These are phyloP conservation scores for Hippotragus niger DNA, from an alignment of 2,113 vertebrate genomes.

Conservation along the genomic window DNA sequence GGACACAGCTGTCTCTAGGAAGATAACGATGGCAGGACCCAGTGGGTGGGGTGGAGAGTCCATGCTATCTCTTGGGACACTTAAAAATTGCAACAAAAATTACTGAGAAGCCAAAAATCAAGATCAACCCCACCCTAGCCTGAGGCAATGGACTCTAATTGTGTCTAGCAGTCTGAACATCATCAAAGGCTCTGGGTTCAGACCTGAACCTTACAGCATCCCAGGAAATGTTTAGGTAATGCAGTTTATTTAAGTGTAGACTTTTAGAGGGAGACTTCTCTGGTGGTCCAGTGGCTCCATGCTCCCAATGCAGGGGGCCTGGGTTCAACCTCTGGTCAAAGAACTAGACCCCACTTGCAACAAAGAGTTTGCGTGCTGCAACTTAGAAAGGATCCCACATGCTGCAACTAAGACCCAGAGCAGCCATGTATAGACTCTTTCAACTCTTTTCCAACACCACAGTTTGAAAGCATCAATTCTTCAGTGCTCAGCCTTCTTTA, in stretches of 20 bases:
- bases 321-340: neutral
- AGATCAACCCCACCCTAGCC: neutral
- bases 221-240: neutral
- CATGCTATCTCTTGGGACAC: neutral
- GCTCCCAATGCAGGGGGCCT: neutral
- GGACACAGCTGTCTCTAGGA: neutral
- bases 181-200: neutral
- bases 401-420: neutral
- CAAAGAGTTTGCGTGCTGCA: neutral
- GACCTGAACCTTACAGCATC: neutral
- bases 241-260: neutral
- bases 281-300: neutral
- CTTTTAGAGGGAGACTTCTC: neutral
- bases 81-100: neutral
- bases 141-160: too few species aligned
- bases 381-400: neutral
- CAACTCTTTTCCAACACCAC: neutral
- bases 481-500: rapidly evolving
- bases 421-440: neutral
- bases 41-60: neutral
- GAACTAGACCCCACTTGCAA: neutral
- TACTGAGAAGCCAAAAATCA: neutral
- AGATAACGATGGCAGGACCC: neutral
- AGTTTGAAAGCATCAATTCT: neutral
- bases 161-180: neutral